These are phyloP conservation scores for Numenius arquata DNA, from an alignment of 2,113 vertebrate species.

Conservation along the genomic window DNA sequence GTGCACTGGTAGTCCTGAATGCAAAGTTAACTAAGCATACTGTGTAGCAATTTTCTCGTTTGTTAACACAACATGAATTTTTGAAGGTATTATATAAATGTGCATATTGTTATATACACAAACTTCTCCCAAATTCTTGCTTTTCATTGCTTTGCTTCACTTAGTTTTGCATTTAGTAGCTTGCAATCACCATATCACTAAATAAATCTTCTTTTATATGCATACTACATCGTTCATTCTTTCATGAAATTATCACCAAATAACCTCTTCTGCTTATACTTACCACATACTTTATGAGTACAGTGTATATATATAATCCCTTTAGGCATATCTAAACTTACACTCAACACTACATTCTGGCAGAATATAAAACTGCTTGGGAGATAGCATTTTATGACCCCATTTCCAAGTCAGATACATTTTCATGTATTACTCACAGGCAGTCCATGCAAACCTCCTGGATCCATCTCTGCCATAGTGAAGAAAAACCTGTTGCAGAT, in stretches of 20 bases:
- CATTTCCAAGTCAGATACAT: not conserved
- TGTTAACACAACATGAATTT: not conserved
- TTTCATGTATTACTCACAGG: constrained; percentile 68
- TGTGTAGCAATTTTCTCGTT: not conserved
- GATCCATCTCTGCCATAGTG: constrained; percentile 66
- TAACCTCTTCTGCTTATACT: not conserved
- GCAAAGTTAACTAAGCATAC: not conserved
- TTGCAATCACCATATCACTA: not conserved
- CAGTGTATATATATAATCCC: not conserved
- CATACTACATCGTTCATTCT: not conserved
- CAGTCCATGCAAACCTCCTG: constrained; percentile 66
- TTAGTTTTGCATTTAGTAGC: not conserved
- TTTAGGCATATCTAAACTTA: constrained; percentile 21
- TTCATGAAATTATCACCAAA: not conserved
- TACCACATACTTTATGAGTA: not conserved
- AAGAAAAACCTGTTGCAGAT: not conserved
- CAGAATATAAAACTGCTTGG: not conserved
- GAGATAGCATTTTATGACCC: not conserved
- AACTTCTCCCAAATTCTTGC: not conserved
- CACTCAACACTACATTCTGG: not conserved
- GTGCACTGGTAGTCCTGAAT: not conserved
- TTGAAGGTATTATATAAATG: not conserved
- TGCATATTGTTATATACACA: not conserved
- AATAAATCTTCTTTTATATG: not conserved
- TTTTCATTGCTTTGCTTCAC: not conserved